phyloP scores from a whole-genome alignment of 2,113 vertebrate species.

The Eptesicus fuscus region DNA sequence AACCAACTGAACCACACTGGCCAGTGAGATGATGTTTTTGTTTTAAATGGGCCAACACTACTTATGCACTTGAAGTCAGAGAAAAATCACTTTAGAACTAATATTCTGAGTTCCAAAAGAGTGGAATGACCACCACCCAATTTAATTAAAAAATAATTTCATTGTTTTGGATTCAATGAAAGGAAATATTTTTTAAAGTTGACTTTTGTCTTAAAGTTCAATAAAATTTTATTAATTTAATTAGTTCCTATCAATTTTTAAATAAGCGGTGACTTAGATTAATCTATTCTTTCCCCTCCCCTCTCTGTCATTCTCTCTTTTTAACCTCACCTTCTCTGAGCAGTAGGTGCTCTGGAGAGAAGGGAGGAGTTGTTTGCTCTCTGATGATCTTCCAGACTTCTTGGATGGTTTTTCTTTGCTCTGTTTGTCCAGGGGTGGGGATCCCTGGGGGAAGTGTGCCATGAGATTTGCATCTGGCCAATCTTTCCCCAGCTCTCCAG shows the following conservation, averaged over 20 bases:
- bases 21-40: neutral
- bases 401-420: neutral
- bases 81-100: neutral
- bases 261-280: slow-evolving; percentile 63
- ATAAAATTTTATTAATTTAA: slow-evolving; percentile 75
- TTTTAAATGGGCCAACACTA: neutral
- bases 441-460: too few species aligned
- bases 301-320: neutral
- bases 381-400: neutral
- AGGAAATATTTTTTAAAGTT: slow-evolving; percentile 20
- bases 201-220: slow-evolving; percentile 64
- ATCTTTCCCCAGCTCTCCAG: neutral
- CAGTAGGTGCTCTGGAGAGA: neutral
- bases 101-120: slow-evolving; percentile 3
- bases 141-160: slow-evolving; percentile 60
- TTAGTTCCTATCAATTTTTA: slow-evolving; percentile 74
- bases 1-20: neutral
- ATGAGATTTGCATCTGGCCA: neutral
- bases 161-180: slow-evolving; percentile 49
- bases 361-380: neutral
- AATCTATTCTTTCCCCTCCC: neutral
- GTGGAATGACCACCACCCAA: slow-evolving; percentile 1
- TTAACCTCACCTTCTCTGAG: neutral
- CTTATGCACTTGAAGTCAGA: neutral
- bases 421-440: neutral